phyloP scores from a whole-genome alignment of 2,113 vertebrate species.

The Heloderma charlesbogerti region DNA sequence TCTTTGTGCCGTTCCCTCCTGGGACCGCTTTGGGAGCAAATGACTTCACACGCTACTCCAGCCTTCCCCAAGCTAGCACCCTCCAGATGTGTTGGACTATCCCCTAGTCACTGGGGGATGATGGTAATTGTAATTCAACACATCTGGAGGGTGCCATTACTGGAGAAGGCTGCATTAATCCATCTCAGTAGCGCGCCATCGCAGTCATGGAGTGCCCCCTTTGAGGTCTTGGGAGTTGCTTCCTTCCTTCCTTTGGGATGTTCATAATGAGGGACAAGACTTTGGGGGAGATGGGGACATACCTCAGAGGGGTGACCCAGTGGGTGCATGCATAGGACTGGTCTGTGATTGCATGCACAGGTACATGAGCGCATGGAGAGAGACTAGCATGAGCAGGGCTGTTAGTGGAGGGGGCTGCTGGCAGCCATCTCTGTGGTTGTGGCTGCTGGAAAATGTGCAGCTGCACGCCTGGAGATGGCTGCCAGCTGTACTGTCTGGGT shows the following conservation, averaged over 20 bases:
- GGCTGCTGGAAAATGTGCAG: neutral
- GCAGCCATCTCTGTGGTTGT: neutral
- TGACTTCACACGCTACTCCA: neutral
- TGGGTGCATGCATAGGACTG: neutral
- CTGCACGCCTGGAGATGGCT: neutral
- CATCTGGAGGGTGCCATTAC: too few species aligned
- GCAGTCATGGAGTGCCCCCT: neutral
- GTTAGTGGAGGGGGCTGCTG: neutral
- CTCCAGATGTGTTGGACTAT: neutral
- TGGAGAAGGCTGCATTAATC: neutral
- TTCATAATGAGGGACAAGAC: neutral
- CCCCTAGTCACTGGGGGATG: too few species aligned
- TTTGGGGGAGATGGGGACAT: neutral
- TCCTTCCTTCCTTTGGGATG: neutral
- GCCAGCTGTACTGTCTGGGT: neutral
- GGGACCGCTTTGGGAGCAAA: neutral
- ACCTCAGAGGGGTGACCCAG: neutral
- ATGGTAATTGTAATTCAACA: too few species aligned
- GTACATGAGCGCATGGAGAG: neutral
- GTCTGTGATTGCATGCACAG: neutral
- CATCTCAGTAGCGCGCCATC: neutral
- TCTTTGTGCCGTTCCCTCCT: neutral
- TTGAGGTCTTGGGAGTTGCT: neutral
- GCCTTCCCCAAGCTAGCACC: too few species aligned
- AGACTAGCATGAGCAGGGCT: neutral